Evolutionary conservation across 1,140 invertebrate genomes (phyloP).

Genomic region (Marisa cornuarietis): DNA sequence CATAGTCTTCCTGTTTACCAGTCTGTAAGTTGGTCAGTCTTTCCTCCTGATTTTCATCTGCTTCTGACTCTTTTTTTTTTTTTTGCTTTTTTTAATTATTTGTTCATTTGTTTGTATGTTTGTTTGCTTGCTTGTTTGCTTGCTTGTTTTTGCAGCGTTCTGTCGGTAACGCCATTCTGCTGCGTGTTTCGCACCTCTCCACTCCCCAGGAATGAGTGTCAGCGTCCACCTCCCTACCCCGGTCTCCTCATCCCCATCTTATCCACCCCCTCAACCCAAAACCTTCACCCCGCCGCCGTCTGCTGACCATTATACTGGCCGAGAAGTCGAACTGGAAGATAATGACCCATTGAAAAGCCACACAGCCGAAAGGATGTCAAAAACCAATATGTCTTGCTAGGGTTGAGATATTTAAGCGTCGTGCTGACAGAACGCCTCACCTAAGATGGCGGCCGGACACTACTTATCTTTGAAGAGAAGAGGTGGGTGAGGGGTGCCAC

Average conservation of each 20-base stretch:
- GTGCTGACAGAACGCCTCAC: background rate
- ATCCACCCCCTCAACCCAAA: background rate
- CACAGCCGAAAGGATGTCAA: background rate
- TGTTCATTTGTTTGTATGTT: background rate
- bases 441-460: background rate
- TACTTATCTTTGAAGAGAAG: background rate
- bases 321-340: no score
- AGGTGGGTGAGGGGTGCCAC: background rate
- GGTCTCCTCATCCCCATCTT: background rate
- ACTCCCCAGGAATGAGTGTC: no score
- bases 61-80: no score
- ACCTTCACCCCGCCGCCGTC: background rate
- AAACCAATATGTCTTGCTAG: background rate
- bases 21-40: background rate
- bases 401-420: background rate
- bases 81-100: no score
- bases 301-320: no score
- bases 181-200: background rate
- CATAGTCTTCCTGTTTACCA: background rate
- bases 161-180: background rate
- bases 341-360: no score
- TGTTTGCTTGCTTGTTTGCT: background rate
- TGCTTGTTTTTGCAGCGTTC: background rate
- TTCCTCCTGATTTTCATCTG: no score
- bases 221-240: no score